Conservation (phyloP, 1,140 invertebrate genomes). For the Cardiocondyla obscurior region DNA sequence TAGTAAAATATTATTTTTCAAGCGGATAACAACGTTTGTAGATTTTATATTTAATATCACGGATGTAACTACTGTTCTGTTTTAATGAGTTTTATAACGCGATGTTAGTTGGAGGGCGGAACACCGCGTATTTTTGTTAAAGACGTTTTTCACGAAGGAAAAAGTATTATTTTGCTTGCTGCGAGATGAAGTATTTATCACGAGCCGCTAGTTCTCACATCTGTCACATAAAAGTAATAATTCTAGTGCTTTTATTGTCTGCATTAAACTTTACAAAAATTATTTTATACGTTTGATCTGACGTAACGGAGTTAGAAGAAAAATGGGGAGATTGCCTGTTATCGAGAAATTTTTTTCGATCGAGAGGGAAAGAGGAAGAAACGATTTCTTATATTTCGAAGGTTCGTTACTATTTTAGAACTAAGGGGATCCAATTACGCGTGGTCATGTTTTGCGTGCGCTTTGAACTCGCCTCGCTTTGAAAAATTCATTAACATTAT, state of each 20-base stretch:
- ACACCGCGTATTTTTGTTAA: slow-evolving; percentile 5
- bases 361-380: neutral
- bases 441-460: neutral
- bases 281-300: neutral
- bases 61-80: neutral
- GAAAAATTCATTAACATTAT: slow-evolving; percentile 74
- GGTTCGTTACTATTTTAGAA: slow-evolving; percentile 35
- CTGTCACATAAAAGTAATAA: neutral
- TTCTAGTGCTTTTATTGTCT: neutral
- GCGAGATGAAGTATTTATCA: neutral
- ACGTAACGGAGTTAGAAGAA: neutral
- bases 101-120: neutral
- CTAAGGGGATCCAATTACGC: slow-evolving; percentile 58
- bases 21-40: neutral
- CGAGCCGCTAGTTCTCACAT: slow-evolving; percentile 13
- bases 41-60: slow-evolving; percentile 26
- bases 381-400: slow-evolving; percentile 44
- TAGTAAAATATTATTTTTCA: slow-evolving; percentile 31
- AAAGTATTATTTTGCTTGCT: neutral
- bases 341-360: neutral
- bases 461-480: slow-evolving; percentile 53
- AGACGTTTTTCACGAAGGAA: slow-evolving; percentile 29
- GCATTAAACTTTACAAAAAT: neutral
- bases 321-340: too few species aligned
- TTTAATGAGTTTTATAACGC: slow-evolving; percentile 33